Evolutionary conservation across 2,888 invertebrate species (phyloP).

Genomic region (Drosophila stalkeri): DNA sequence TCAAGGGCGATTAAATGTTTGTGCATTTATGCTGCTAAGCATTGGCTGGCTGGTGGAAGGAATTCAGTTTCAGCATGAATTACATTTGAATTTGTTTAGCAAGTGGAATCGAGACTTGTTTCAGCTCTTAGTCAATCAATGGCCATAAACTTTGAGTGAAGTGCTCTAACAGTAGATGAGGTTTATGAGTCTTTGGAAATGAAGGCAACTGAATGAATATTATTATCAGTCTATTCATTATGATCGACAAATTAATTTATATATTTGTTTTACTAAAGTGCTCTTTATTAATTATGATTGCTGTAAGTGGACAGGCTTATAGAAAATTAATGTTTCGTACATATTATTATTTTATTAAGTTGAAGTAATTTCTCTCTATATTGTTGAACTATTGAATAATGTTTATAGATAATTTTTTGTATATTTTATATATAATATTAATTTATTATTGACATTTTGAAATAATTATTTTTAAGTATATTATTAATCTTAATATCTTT

Average conservation of each 20-base stretch:
- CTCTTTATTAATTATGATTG: neutral
- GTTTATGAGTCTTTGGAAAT: neutral
- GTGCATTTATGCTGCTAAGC: constrained; percentile 10
- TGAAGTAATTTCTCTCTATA: no score
- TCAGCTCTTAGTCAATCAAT: constrained; percentile 3
- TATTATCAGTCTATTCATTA: neutral
- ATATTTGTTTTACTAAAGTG: neutral
- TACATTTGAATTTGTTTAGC: constrained; percentile 2
- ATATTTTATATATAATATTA: no score
- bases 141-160: neutral
- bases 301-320: neutral
- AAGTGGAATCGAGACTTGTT: constrained; percentile 9
- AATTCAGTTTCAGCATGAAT: constrained; percentile 6
- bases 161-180: neutral
- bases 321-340: neutral
- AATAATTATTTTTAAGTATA: no score
- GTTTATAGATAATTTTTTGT: no score
- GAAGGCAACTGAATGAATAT: neutral
- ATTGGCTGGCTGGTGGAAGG: neutral
- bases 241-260: neutral
- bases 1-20: constrained; percentile 38
- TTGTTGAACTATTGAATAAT: no score
- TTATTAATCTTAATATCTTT: no score
- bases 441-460: no score
- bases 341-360: neutral